Conservation (phyloP, 2,797 vertebrate species). For the Cyprinella venusta region DNA sequence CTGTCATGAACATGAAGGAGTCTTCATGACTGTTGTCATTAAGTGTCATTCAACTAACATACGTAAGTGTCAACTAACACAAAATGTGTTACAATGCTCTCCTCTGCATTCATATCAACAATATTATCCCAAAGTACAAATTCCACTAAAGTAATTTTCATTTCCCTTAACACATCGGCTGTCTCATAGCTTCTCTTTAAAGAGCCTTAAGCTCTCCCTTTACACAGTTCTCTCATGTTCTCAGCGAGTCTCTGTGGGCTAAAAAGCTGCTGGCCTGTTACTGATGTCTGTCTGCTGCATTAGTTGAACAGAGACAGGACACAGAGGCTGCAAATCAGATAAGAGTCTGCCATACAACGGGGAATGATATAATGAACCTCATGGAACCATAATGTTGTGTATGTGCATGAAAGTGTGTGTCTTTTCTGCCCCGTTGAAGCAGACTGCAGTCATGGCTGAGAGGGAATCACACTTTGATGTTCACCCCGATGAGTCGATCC, state of each 20-base stretch:
- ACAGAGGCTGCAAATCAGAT: conserved; percentile 46
- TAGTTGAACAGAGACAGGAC: conserved; percentile 47
- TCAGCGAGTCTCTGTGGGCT: conserved; percentile 15
- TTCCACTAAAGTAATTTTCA: not conserved
- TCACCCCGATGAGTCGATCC: conserved; percentile 42
- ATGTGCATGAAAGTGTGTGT: conserved; percentile 27
- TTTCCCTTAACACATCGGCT: conserved; percentile 22
- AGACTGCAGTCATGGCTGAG: conserved; percentile 33
- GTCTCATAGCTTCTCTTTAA: conserved; percentile 8
- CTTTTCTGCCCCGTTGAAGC: conserved; percentile 36
- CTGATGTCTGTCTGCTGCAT: conserved; percentile 46
- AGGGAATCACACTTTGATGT: conserved; percentile 53
- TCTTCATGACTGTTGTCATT: too few relatives aligned
- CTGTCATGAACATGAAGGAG: too few relatives aligned
- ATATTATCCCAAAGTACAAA: conserved; percentile 24
- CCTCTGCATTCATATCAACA: conserved; percentile 1
- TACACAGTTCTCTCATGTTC: conserved; percentile 44
- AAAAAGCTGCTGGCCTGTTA: conserved; percentile 38
- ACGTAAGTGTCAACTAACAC: too few relatives aligned
- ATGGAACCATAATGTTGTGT: conserved; percentile 13
- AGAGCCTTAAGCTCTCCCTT: conserved; percentile 43
- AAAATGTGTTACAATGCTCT: not conserved
- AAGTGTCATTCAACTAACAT: too few relatives aligned
- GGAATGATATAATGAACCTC: conserved; percentile 35
- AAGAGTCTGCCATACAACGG: conserved; percentile 20